Conservation (phyloP, 2,113 vertebrate species). For the Phodopus roborovskii region DNA sequence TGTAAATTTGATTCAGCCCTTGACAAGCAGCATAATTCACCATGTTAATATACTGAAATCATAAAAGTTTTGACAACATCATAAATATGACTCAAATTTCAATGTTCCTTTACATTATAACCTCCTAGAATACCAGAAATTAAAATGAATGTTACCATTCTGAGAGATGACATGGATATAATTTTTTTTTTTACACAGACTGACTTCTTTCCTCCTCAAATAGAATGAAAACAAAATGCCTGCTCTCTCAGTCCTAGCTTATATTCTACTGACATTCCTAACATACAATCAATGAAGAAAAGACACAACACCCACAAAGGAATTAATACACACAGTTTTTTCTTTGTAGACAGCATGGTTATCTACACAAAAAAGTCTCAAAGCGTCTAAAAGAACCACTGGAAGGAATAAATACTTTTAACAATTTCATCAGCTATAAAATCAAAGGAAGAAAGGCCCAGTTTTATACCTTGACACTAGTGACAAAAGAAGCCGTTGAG, state of each 20-base stretch:
- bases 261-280: not conserved
- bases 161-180: not conserved
- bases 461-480: not conserved
- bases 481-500: not conserved
- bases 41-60: not conserved
- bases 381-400: not conserved
- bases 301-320: not conserved
- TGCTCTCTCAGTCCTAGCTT: not conserved
- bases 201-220: not conserved
- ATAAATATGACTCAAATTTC: not conserved
- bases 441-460: not conserved
- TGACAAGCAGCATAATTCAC: not conserved
- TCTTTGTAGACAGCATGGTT: not conserved
- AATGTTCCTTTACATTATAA: not conserved
- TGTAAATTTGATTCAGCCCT: not conserved
- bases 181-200: not conserved
- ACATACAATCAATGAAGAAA: not conserved
- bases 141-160: not conserved
- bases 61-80: not conserved
- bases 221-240: accelerated
- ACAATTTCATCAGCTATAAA: not conserved
- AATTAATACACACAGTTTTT: not conserved
- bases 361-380: not conserved
- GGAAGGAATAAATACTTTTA: not conserved
- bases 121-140: not conserved